Percentiles rank a stretch among this genome's conserved stretches.
Evolutionary conservation across 2,888 invertebrate species (phyloP).

Genomic region (Lymantria monacha): DNA sequence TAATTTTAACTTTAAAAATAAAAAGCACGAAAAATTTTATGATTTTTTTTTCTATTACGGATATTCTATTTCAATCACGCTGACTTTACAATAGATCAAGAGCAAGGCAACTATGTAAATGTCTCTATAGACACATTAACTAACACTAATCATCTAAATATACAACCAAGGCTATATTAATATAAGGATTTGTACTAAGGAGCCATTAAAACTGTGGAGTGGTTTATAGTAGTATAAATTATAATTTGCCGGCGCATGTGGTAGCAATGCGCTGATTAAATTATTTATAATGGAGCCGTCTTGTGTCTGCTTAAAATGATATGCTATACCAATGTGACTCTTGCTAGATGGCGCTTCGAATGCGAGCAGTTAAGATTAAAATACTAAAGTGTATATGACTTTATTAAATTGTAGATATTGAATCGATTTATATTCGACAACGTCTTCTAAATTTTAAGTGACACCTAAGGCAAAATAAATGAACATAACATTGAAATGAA

Average conservation of each 20-base stretch:
- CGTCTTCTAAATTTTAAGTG: too few species aligned
- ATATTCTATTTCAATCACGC: too few species aligned
- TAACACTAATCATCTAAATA: conserved; percentile 67
- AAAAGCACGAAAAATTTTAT: too few species aligned
- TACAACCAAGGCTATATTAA: conserved; percentile 69
- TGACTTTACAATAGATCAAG: background rate
- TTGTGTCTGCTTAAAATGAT: conserved; percentile 11
- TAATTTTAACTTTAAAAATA: too few species aligned
- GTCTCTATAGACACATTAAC: conserved; percentile 31
- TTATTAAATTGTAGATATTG: too few species aligned
- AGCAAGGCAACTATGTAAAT: conserved; percentile 17
- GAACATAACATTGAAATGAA: too few species aligned
- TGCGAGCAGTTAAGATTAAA: too few species aligned
- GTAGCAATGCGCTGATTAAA: conserved; percentile 37
- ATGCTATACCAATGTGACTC: background rate
- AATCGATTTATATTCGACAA: too few species aligned
- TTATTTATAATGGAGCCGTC: conserved; percentile 29
- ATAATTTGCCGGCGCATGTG: conserved; percentile 43
- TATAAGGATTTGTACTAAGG: conserved; percentile 62
- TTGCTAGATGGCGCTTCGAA: too few species aligned
- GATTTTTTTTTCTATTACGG: too few species aligned
- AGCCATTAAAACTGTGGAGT: conserved; percentile 45
- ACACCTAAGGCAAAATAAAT: too few species aligned
- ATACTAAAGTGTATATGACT: too few species aligned
- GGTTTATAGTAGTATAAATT: conserved; percentile 53